Percentiles rank a stretch among this genome's conserved stretches.
Evolutionary conservation across 2,888 invertebrate genomes (phyloP).

Genomic region (Archips crataeganus): DNA sequence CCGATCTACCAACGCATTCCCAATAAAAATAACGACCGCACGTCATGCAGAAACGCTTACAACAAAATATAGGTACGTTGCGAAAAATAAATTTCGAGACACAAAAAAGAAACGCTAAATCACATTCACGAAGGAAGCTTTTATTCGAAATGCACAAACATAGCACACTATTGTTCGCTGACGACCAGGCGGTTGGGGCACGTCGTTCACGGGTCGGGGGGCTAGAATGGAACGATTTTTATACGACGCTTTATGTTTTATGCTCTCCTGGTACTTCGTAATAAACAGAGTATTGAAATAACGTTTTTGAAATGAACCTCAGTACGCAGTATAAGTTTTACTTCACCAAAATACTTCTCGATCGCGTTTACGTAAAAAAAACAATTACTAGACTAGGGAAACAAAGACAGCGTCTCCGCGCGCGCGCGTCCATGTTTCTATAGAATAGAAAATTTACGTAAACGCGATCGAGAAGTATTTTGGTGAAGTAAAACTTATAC

Average conservation of each 20-base stretch:
- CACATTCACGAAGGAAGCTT: constrained; percentile 39
- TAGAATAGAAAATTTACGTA: too few species aligned
- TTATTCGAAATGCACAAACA: constrained; percentile 48
- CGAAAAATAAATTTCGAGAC: constrained; percentile 23
- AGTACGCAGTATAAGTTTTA: too few species aligned
- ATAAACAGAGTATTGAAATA: constrained; percentile 1
- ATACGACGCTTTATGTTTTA: constrained; percentile 53
- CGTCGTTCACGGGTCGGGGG: constrained; percentile 64
- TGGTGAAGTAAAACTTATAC: too few species aligned
- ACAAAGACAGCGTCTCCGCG: too few species aligned
- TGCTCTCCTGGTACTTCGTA: constrained; percentile 57
- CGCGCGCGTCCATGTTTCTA: too few species aligned
- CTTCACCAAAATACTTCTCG: too few species aligned
- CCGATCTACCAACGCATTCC: not conserved
- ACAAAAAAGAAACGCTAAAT: constrained; percentile 39
- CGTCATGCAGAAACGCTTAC: constrained; percentile 20
- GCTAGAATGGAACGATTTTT: constrained; percentile 60
- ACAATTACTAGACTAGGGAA: too few species aligned
- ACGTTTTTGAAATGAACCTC: too few species aligned
- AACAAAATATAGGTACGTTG: constrained; percentile 12
- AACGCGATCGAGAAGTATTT: too few species aligned
- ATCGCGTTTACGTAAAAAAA: too few species aligned
- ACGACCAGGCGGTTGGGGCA: constrained; percentile 47
- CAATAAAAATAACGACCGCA: constrained; percentile 10
- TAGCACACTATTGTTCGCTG: constrained; percentile 35